Evolutionary conservation across 2,888 invertebrate genomes (phyloP).

Genomic region (Eurytoma californica): DNA sequence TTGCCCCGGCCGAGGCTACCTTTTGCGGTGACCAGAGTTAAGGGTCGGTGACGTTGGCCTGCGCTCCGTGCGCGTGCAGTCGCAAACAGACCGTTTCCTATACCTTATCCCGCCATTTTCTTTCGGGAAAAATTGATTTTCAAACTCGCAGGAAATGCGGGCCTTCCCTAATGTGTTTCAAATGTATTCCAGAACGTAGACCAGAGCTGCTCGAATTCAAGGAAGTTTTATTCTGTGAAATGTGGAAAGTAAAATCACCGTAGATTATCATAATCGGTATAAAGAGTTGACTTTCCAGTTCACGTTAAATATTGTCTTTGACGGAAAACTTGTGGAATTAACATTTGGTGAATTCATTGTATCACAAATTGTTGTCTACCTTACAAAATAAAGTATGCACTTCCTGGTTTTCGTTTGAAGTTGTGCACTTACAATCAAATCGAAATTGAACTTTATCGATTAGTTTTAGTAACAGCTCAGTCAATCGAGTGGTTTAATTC

Average conservation of each 20-base stretch:
- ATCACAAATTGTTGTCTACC: too few species aligned
- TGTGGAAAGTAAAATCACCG: conserved; percentile 27
- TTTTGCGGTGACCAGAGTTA: background rate
- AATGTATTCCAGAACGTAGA: conserved; percentile 23
- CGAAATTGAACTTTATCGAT: too few species aligned
- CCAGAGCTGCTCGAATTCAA: conserved; percentile 13
- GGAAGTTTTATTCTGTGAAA: conserved; percentile 34
- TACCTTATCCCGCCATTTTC: background rate
- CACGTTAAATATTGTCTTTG: conserved; percentile 17
- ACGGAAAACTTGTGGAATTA: background rate
- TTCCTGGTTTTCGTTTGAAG: too few species aligned
- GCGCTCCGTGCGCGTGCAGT: conserved; percentile 24
- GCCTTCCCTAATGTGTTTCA: conserved; percentile 30
- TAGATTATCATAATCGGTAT: conserved; percentile 36
- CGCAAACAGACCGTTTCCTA: conserved; percentile 1
- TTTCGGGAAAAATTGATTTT: conserved; percentile 35
- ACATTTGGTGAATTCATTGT: too few species aligned
- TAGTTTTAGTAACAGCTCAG: too few species aligned
- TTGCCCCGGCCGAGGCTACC: conserved; percentile 8
- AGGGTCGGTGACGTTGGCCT: conserved; percentile 37
- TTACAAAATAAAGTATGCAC: too few species aligned
- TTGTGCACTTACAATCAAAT: too few species aligned
- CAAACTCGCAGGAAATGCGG: conserved; percentile 14
- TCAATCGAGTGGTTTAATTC: too few species aligned
- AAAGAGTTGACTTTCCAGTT: conserved; percentile 25